These are phyloP conservation scores for Ferrisia virgata DNA, from an alignment of 2,888 invertebrate genomes.

Conservation along the genomic window DNA sequence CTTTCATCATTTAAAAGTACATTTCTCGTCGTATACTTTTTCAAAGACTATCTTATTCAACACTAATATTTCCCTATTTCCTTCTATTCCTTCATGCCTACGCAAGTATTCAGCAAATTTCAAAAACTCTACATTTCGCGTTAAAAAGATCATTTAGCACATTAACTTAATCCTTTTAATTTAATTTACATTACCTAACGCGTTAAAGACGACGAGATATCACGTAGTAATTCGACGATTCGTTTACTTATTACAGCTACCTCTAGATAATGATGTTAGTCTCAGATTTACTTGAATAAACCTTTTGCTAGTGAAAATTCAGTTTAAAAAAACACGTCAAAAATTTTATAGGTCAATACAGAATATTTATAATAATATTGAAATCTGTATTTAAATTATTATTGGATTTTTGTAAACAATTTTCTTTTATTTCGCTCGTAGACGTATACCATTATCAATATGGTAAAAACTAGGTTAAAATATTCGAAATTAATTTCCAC, in stretches of 20 bases:
- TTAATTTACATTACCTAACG: neutral
- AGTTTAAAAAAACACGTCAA: neutral
- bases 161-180: neutral
- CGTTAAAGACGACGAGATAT: neutral
- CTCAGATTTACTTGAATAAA: neutral
- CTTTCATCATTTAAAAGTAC: no score
- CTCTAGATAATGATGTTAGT: neutral
- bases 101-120: no score
- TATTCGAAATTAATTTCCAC: no score
- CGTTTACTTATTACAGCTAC: neutral
- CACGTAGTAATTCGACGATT: neutral
- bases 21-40: no score
- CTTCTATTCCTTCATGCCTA: no score
- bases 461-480: no score
- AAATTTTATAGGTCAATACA: no score
- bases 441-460: no score
- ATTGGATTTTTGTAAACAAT: neutral
- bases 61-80: no score
- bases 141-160: neutral
- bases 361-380: neutral
- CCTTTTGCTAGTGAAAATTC: neutral
- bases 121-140: neutral
- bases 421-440: no score
- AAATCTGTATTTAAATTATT: neutral
- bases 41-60: no score